A percentile compares a stretch with the other conserved stretches of the same genome.
phyloP scores from a whole-genome alignment of 2,797 vertebrate species.

The Anisognathus igniventris region DNA sequence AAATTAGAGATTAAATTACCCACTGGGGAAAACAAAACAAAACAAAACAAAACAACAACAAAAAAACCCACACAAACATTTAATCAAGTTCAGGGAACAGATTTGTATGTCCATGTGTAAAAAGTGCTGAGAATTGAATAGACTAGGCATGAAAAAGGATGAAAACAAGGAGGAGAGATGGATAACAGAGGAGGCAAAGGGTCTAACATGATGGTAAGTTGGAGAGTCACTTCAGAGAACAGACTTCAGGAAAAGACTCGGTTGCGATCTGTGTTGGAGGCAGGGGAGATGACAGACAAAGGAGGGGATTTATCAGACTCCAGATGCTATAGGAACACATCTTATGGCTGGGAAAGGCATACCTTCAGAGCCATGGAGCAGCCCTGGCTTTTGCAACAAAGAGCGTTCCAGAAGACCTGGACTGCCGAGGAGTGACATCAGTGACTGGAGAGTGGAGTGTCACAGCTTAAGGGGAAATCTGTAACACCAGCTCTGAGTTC shows the following conservation, averaged over 20 bases:
- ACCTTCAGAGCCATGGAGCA: background rate
- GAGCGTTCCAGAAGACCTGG: background rate
- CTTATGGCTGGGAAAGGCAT: background rate
- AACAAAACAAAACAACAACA: no score
- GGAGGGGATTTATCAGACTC: background rate
- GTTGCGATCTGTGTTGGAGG: background rate
- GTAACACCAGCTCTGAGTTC: background rate
- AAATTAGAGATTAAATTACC: background rate
- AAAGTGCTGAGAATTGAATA: background rate
- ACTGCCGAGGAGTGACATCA: rapidly evolving
- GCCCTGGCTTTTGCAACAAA: background rate
- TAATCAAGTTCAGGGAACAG: background rate
- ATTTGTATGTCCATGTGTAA: background rate
- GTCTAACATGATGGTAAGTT: background rate
- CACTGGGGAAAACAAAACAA: background rate
- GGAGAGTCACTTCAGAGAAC: background rate
- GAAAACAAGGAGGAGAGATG: background rate
- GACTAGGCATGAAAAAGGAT: background rate
- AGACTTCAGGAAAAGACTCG: background rate
- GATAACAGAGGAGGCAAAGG: background rate
- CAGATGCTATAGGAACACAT: background rate
- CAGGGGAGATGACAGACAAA: background rate
- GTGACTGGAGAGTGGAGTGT: background rate
- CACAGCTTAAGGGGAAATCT: background rate
- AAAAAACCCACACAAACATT: background rate